Evolutionary conservation across 2,113 vertebrate genomes (phyloP).

Genomic region (Papio anubis): DNA sequence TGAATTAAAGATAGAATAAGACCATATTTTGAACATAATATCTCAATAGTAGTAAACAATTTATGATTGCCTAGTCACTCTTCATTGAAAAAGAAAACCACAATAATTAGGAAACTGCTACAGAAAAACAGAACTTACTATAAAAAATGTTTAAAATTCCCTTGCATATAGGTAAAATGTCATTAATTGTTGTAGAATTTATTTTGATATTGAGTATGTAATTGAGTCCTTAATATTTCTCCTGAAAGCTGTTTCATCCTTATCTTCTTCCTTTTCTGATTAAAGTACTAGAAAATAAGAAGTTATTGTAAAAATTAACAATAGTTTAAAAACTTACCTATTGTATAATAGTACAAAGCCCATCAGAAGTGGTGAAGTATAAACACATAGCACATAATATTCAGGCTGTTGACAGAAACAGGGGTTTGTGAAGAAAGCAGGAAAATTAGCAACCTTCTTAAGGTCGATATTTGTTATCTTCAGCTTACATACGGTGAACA

Average conservation of each 20-base stretch:
- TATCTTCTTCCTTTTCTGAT: constrained; percentile 28
- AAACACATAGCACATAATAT: not conserved
- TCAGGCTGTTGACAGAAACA: not conserved
- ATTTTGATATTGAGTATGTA: not conserved
- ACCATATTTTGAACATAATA: not conserved
- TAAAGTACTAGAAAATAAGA: constrained; percentile 20
- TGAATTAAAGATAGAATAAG: not conserved
- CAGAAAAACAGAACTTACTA: not conserved
- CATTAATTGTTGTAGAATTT: not conserved
- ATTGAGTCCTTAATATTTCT: not conserved
- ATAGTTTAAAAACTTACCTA: not conserved
- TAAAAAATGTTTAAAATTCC: not conserved
- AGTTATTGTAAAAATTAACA: constrained; percentile 8
- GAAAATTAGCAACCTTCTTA: not conserved
- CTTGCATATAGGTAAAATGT: not conserved
- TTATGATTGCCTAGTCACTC: not conserved
- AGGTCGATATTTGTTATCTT: constrained; percentile 36
- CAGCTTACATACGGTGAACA: not conserved
- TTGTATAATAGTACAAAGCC: not conserved
- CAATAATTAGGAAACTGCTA: not conserved
- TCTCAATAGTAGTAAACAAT: not conserved
- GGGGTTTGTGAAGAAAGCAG: not conserved
- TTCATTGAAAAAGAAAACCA: not conserved
- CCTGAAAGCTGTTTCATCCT: not conserved
- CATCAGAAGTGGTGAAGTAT: constrained; percentile 17